phyloP scores from a whole-genome alignment of 23 tunicate species.

The Aplidium turbinatum region DNA sequence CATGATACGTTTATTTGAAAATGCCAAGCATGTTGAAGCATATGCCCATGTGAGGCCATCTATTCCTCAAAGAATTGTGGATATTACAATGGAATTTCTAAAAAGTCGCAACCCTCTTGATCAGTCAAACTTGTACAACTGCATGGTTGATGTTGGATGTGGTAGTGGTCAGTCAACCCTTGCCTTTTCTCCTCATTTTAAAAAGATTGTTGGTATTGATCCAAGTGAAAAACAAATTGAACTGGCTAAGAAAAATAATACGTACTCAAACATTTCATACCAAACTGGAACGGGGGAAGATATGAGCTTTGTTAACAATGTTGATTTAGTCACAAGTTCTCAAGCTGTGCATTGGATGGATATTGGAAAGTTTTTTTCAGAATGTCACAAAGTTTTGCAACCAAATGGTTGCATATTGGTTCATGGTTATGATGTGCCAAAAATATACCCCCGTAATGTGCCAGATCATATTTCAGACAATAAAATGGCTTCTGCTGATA shows the following conservation, averaged over 20 bases:
- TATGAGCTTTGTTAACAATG: slow-evolving; percentile 23
- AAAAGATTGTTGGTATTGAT: slow-evolving; percentile 60
- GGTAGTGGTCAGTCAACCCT: slow-evolving; percentile 75
- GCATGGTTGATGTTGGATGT: slow-evolving; percentile 79
- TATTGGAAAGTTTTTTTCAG: slow-evolving; percentile 50
- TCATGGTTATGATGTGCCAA: slow-evolving; percentile 70
- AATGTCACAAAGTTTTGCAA: slow-evolving; percentile 66
- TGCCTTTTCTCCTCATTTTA: slow-evolving; percentile 46
- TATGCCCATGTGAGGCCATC: slow-evolving; percentile 49
- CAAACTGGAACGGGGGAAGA: slow-evolving; percentile 59
- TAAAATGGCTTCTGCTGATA: slow-evolving; percentile 26
- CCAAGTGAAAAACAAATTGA: slow-evolving; percentile 66
- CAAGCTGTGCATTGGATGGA: slow-evolving; percentile 90
- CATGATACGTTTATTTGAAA: slow-evolving; percentile 67
- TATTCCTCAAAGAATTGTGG: slow-evolving; percentile 41
- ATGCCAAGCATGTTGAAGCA: slow-evolving; percentile 38
- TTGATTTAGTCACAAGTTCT: slow-evolving; percentile 64
- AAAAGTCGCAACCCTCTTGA: background rate
- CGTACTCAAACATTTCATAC: slow-evolving; percentile 29
- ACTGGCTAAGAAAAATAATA: slow-evolving; percentile 42
- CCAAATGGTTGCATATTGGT: slow-evolving; percentile 66
- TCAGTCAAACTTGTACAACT: slow-evolving; percentile 10
- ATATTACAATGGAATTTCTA: slow-evolving; percentile 32
- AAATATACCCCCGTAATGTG: background rate
- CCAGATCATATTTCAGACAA: background rate